Base-by-base conservation (phyloP, 2,888 invertebrate genomes). In the Lagria hirta region DNA sequence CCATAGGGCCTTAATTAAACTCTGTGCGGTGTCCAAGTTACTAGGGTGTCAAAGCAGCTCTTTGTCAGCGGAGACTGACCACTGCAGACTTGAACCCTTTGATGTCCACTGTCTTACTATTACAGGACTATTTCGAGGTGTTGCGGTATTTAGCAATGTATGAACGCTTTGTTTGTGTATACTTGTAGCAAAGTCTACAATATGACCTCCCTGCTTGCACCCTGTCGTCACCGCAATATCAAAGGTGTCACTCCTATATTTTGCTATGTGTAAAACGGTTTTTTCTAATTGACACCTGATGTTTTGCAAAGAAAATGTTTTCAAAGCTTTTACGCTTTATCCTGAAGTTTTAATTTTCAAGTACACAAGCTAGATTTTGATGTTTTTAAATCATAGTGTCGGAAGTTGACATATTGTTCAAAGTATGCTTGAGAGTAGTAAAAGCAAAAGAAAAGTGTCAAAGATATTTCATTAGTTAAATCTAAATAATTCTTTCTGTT, bases 51-150 rank as follows among this genome's bases (percentile, higher is more conserved):
- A 71, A 71, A 71, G 71, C 67, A 55, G 48, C 63, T 61, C 66
- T 68, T 67, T 68, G 68, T 65, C 62, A 65, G 57, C 48, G 58
- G 66, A 61, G 60, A 67, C 65, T 69, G 68, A 68, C 68, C 68
- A 63, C 62, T 59, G 57, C 63, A 60, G 62, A 64, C 62, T 64
- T 62, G 53, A 55, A 48, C 52, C 63, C 66, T 67, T 68, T 66
- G 66, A 68, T 68, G 69, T 69, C 66, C 67, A 64, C 62, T 66
- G 66, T 70, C 69, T 69, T 69, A 69, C 65, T 69, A 66, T 69
- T 68, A 69, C 68, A 63, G 57, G 64, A 66, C 69, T 68, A 66
- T 67, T 68, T 64, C 63, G 68, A 69, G 69, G 69, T 68, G 69
- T 70, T 70, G 70, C 62, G 70, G 70, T 68, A 61, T 66, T 68